A percentile compares a stretch with the other conserved stretches of the same genome.
These are phyloP conservation scores for Leptoteleia sp. DNA, from an alignment of 1,140 invertebrate species.

Conservation along the genomic window DNA sequence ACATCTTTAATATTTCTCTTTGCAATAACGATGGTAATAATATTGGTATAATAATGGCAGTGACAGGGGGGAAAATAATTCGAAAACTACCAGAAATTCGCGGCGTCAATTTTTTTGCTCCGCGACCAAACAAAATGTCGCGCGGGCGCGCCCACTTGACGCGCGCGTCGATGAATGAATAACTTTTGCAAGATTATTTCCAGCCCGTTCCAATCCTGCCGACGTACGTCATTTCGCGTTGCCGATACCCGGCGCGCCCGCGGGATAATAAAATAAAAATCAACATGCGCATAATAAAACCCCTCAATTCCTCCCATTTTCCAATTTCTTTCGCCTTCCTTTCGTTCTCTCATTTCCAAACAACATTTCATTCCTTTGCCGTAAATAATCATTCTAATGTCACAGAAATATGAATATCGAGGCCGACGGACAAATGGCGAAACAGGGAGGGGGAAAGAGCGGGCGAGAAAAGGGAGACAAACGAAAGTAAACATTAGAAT, in stretches of 20 bases:
- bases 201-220: neutral
- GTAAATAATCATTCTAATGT: constrained; percentile 48
- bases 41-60: no score
- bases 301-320: constrained; percentile 39
- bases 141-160: no score
- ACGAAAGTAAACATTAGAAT: constrained; percentile 15
- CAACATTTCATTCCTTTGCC: constrained; percentile 39
- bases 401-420: constrained; percentile 48
- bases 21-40: no score
- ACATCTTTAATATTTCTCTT: no score
- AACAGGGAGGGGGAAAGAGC: constrained; percentile 1
- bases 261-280: constrained; percentile 44
- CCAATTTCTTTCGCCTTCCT: constrained; percentile 29
- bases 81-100: no score
- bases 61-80: no score
- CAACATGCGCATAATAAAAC: constrained; percentile 40
- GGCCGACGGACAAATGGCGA: constrained; percentile 16
- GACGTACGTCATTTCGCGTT: neutral
- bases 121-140: no score
- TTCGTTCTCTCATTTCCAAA: constrained; percentile 23
- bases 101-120: no score
- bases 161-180: neutral
- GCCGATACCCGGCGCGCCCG: constrained; percentile 5
- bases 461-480: neutral
- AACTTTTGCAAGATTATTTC: constrained; percentile 4